Evolutionary conservation across 2,797 vertebrate genomes (phyloP).

Genomic region (Oreochromis grahami): DNA sequence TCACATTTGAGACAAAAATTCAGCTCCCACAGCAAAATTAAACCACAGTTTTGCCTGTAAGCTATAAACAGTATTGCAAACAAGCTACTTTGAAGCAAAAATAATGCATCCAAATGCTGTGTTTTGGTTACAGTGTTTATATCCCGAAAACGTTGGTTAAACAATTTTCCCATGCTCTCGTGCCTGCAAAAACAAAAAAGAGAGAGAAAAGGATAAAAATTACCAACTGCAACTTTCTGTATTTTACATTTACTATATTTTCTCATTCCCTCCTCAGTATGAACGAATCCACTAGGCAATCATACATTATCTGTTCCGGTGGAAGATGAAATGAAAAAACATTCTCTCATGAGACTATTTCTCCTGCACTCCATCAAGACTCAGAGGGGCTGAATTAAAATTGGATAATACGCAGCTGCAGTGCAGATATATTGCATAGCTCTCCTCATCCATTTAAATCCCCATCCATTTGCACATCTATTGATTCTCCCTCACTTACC

Average conservation of each 20-base stretch:
- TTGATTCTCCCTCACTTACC: constrained; percentile 62
- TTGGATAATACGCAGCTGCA: constrained; percentile 17
- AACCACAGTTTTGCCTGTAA: constrained; percentile 21
- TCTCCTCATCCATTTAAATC: constrained; percentile 30
- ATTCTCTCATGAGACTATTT: constrained; percentile 24
- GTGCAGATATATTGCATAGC: not conserved
- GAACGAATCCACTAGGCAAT: not conserved
- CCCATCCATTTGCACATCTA: constrained; percentile 40
- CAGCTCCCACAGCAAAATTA: constrained; percentile 10
- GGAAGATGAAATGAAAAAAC: constrained; percentile 22
- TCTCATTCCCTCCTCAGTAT: not conserved
- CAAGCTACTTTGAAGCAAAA: constrained; percentile 43
- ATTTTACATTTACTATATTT: not conserved
- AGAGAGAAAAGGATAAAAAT: not conserved
- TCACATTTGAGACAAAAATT: constrained; percentile 7
- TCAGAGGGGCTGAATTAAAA: constrained; percentile 21
- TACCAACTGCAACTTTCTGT: not conserved
- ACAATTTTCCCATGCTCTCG: constrained; percentile 74
- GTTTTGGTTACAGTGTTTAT: constrained; percentile 60
- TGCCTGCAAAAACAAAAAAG: constrained; percentile 48
- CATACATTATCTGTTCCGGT: not conserved
- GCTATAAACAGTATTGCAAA: constrained; percentile 15
- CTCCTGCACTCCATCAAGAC: constrained; percentile 18
- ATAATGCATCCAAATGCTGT: constrained; percentile 21
- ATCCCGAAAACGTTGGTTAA: constrained; percentile 47